phyloP scores from a whole-genome alignment of 2,888 invertebrate species.

The Drosophila quinaria region DNA sequence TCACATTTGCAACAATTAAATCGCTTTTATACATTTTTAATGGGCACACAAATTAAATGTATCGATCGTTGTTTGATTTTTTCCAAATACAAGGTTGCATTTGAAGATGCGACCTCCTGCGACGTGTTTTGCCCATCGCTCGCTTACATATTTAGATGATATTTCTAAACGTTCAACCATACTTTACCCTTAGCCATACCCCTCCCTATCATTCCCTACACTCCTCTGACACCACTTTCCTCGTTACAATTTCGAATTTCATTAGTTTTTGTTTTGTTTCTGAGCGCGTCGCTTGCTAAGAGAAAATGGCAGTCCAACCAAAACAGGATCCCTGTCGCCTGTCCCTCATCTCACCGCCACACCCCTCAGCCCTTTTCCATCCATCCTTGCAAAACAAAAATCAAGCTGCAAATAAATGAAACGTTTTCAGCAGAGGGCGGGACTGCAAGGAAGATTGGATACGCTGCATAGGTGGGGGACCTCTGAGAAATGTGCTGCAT shows the following conservation, averaged over 20 bases:
- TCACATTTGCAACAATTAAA: conserved; percentile 6
- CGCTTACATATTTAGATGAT: conserved; percentile 65
- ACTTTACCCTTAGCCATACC: background rate
- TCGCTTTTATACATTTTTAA: conserved; percentile 5
- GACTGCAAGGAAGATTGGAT: background rate
- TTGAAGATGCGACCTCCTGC: conserved; percentile 31
- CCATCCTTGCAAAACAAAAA: conserved; percentile 25
- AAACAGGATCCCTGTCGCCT: background rate
- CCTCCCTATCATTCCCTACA: too few relatives aligned
- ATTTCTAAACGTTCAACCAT: conserved; percentile 50
- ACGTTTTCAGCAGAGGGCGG: conserved; percentile 22
- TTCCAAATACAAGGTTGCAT: conserved; percentile 50
- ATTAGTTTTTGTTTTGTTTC: conserved; percentile 72
- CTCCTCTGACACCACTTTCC: background rate
- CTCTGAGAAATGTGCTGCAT: conserved; percentile 26
- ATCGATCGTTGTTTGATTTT: conserved; percentile 23
- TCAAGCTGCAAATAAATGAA: conserved; percentile 45
- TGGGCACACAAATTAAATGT: conserved; percentile 15
- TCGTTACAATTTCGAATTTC: conserved; percentile 70
- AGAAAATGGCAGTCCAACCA: conserved; percentile 53
- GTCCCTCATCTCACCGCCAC: background rate
- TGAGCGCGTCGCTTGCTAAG: conserved; percentile 10
- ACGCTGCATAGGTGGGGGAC: conserved; percentile 2
- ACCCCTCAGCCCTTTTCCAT: background rate
- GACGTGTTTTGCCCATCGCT: conserved; percentile 30